Percentiles rank a stretch among this genome's conserved stretches.
phyloP scores from a whole-genome alignment of 2,797 vertebrate species.

The Chlorospingus semifuscus region DNA sequence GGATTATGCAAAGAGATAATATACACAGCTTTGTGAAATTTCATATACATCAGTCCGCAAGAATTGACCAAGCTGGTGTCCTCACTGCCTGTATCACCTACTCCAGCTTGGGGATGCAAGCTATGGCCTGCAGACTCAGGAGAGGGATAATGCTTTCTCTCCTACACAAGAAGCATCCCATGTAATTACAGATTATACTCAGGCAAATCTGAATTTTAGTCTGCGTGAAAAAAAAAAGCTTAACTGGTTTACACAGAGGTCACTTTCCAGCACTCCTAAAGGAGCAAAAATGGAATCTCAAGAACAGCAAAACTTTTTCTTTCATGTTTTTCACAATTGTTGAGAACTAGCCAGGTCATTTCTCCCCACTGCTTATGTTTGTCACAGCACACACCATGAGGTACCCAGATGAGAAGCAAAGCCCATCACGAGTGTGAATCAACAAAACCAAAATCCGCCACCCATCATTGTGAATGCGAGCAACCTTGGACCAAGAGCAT shows the following conservation, averaged over 20 bases:
- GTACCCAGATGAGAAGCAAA: not conserved
- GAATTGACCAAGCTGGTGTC: not conserved
- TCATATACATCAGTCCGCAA: not conserved
- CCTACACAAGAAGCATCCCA: not conserved
- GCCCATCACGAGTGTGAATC: not conserved
- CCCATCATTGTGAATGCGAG: accelerated
- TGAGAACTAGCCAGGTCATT: not conserved
- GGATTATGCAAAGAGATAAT: not conserved
- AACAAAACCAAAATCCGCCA: not conserved
- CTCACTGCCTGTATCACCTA: not conserved
- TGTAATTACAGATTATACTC: not conserved
- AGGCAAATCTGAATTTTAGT: not conserved
- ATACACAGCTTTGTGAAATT: not conserved
- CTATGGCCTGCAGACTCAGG: not conserved
- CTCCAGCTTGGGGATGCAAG: not conserved
- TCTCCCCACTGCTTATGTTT: not conserved
- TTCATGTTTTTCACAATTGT: not conserved
- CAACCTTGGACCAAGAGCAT: not conserved
- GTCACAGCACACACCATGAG: not conserved
- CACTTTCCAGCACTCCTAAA: not conserved
- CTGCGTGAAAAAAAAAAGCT: not conserved
- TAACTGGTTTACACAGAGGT: not conserved
- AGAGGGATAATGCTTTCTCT: not conserved
- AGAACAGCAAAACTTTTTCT: not conserved
- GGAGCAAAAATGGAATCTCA: not conserved